Evolutionary conservation across 2,888 invertebrate genomes (phyloP).

Genomic region (Xanthia icteritia): DNA sequence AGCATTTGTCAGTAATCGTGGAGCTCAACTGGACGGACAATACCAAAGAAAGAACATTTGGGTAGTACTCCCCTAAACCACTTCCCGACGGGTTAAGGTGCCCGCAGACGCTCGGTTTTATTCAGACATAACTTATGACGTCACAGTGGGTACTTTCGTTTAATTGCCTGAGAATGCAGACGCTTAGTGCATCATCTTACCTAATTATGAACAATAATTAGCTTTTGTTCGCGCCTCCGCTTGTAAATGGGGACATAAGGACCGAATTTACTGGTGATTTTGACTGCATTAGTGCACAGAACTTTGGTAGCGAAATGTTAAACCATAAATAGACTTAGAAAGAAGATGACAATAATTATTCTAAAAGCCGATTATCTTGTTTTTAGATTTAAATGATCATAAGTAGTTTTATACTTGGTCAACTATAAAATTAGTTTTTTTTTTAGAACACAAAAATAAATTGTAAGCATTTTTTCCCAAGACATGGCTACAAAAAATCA

Average conservation of each 20-base stretch:
- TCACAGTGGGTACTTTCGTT: constrained; percentile 46
- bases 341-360: not conserved
- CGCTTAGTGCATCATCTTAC: constrained; percentile 53
- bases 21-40: too few species aligned
- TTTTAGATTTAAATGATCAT: not conserved
- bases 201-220: constrained; percentile 42
- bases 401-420: not conserved
- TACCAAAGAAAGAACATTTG: too few species aligned
- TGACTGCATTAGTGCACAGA: not conserved
- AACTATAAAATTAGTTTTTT: not conserved
- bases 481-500: constrained; percentile 20
- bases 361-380: too few species aligned
- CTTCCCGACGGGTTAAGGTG: not conserved
- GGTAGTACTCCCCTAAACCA: too few species aligned
- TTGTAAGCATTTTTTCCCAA: not conserved
- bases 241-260: not conserved
- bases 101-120: constrained; percentile 4
- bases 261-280: not conserved
- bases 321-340: not conserved
- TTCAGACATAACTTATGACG: constrained; percentile 27
- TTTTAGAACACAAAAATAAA: not conserved
- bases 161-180: constrained; percentile 52
- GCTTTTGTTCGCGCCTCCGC: constrained; percentile 12
- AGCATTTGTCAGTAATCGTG: too few species aligned
- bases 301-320: not conserved